Evolutionary conservation across 2,113 vertebrate genomes (phyloP).

Genomic region (Calidris pygmaea): DNA sequence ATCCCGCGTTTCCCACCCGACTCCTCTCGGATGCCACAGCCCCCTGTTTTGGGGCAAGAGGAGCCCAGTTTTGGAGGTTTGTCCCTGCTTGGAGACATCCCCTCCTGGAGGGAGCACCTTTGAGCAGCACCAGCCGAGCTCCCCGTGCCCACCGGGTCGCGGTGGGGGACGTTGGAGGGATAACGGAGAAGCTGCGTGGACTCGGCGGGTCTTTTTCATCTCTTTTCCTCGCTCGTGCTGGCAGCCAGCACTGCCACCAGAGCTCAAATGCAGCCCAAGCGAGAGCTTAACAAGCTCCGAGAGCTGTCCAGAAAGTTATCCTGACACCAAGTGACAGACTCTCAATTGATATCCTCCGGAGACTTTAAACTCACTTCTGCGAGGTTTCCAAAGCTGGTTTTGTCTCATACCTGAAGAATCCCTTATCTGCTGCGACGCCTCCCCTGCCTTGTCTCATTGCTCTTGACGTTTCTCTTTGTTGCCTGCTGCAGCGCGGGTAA

Average conservation of each 20-base stretch:
- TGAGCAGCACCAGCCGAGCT: fast-evolving
- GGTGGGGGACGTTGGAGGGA: not conserved
- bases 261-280: slow-evolving; percentile 38
- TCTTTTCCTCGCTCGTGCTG: not conserved
- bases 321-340: slow-evolving; percentile 73
- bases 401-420: slow-evolving; percentile 60
- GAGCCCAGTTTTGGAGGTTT: not conserved
- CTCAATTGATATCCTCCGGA: slow-evolving; percentile 68
- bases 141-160: fast-evolving
- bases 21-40: not conserved
- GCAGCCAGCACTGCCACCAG: slow-evolving; percentile 11
- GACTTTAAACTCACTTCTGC: slow-evolving; percentile 64
- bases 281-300: slow-evolving; percentile 62
- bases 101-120: fast-evolving
- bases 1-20: not conserved
- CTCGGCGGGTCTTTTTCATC: not conserved
- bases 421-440: slow-evolving; percentile 54
- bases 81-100: not conserved
- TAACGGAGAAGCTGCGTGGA: not conserved
- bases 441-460: slow-evolving; percentile 38
- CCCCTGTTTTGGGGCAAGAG: not conserved
- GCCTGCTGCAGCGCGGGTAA: slow-evolving; percentile 33
- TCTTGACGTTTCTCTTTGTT: slow-evolving; percentile 63
- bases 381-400: slow-evolving; percentile 62
- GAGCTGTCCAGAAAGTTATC: slow-evolving; percentile 69